phyloP scores from a whole-genome alignment of 92 coral and sea anemone genomes.

The Galaxea fascicularis region DNA sequence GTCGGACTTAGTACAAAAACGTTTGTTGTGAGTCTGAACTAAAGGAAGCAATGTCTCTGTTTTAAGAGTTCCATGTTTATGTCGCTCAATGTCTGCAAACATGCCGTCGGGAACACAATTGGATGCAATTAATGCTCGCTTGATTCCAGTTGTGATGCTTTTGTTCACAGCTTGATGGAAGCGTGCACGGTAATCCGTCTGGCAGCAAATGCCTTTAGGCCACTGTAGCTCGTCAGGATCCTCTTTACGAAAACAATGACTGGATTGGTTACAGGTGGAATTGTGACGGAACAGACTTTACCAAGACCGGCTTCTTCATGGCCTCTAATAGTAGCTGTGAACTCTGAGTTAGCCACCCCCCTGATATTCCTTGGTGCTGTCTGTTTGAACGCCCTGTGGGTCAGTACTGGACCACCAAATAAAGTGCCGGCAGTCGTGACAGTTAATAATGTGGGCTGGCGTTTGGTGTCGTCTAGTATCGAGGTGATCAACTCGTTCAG shows the following conservation, averaged over 20 bases:
- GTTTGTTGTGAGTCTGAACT: no score
- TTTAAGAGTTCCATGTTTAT: neutral
- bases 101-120: neutral
- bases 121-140: neutral
- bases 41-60: no score
- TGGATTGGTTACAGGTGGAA: neutral
- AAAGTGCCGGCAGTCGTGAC: slow-evolving; percentile 29
- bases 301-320: slow-evolving; percentile 24
- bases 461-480: no score
- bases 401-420: slow-evolving; percentile 40
- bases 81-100: slow-evolving; percentile 14
- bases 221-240: neutral
- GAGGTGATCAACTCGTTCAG: no score
- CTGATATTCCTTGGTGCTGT: slow-evolving; percentile 25
- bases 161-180: slow-evolving; percentile 4
- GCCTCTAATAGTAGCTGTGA: slow-evolving; percentile 2
- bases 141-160: slow-evolving; percentile 4
- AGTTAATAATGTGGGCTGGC: no score
- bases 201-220: slow-evolving; percentile 3
- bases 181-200: neutral
- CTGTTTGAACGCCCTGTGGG: slow-evolving; percentile 55
- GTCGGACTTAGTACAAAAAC: neutral
- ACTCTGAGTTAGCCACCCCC: slow-evolving; percentile 31
- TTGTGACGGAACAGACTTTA: neutral
- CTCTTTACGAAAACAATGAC: neutral